Evolutionary conservation across 1,140 invertebrate genomes (phyloP).

Genomic region (Ganaspis sp.): DNA sequence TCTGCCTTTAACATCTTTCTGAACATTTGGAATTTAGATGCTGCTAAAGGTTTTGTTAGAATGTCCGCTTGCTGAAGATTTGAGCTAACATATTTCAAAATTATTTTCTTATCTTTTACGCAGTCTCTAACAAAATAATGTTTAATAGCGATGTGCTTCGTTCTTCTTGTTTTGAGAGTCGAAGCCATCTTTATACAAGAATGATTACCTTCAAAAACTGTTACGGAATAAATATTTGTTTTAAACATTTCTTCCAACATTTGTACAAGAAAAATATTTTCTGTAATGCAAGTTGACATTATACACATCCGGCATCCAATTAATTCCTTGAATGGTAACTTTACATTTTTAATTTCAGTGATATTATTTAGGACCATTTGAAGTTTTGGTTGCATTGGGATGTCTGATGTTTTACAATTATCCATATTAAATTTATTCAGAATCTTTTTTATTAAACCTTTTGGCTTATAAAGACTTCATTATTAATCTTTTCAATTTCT

Average conservation of each 20-base stretch:
- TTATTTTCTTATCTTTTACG: not conserved
- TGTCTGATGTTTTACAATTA: not conserved
- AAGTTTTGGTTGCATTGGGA: constrained; percentile 11
- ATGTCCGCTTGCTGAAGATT: not conserved
- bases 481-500: constrained; percentile 17
- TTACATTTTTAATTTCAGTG: not conserved
- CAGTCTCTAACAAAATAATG: constrained; percentile 5
- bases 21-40: not conserved
- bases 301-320: not conserved
- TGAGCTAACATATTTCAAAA: not conserved
- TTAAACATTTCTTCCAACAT: not conserved
- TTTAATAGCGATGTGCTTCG: not conserved
- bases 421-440: constrained; percentile 28
- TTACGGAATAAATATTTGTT: not conserved
- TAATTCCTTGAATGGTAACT: not conserved
- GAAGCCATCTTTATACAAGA: not conserved
- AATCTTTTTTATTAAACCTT: constrained; percentile 16
- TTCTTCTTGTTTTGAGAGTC: not conserved
- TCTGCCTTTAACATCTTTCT: not conserved
- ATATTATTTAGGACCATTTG: not conserved
- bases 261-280: too few relatives aligned
- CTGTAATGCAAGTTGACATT: too few relatives aligned
- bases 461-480: constrained; percentile 31
- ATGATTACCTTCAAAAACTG: not conserved
- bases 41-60: not conserved